Conservation (phyloP, 2,888 invertebrate species). For the Platerodrilus igneus region DNA sequence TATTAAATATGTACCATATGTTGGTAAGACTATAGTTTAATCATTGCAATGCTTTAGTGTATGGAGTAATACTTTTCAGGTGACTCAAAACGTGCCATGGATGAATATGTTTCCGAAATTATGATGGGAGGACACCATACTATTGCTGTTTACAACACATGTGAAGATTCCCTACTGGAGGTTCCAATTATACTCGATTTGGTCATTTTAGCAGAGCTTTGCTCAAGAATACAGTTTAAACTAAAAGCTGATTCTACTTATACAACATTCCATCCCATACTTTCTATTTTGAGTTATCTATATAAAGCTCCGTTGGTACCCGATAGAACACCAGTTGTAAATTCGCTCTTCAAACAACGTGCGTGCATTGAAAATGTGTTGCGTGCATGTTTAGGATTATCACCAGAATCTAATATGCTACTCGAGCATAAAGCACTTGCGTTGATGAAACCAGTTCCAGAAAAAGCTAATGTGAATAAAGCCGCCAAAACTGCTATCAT, state of each 20-base stretch:
- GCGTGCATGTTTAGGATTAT: slow-evolving; percentile 76
- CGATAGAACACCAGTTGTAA: slow-evolving; percentile 73
- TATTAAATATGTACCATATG: slow-evolving; percentile 95
- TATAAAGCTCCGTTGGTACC: slow-evolving; percentile 90
- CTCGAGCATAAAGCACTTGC: slow-evolving; percentile 60
- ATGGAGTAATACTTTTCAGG: slow-evolving; percentile 48
- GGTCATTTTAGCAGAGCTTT: slow-evolving; percentile 79
- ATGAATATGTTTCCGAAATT: slow-evolving; percentile 94
- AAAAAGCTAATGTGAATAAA: slow-evolving; percentile 13
- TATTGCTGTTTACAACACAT: slow-evolving; percentile 91
- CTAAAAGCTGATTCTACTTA: slow-evolving; percentile 47
- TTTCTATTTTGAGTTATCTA: slow-evolving; percentile 80
- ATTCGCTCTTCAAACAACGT: slow-evolving; percentile 85
- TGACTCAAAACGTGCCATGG: slow-evolving; percentile 97
- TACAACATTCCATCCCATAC: slow-evolving; percentile 65
- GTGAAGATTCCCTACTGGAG: slow-evolving; percentile 93
- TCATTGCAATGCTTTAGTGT: neutral
- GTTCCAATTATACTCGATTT: slow-evolving; percentile 90
- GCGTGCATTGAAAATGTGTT: slow-evolving; percentile 84
- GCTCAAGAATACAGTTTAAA: slow-evolving; percentile 67
- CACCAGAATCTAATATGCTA: slow-evolving; percentile 70
- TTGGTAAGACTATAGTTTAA: slow-evolving; percentile 56
- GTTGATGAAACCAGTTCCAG: slow-evolving; percentile 30
- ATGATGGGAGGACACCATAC: slow-evolving; percentile 93
- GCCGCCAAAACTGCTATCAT: too few relatives aligned